phyloP scores from a whole-genome alignment of 2,888 invertebrate species.

The Dolichopus griseipennis region DNA sequence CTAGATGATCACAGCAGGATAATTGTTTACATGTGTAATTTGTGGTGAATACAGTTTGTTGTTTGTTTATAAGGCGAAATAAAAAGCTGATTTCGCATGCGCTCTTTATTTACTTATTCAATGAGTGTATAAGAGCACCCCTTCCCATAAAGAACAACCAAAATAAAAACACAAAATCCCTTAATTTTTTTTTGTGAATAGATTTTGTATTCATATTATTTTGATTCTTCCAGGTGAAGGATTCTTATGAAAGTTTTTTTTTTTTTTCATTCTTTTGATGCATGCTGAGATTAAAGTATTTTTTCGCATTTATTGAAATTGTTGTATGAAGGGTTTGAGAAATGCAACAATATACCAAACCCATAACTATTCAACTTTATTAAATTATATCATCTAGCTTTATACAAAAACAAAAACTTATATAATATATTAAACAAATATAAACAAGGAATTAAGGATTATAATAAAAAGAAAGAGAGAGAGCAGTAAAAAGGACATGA shows the following conservation, averaged over 20 bases:
- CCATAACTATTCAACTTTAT: no score
- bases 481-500: neutral
- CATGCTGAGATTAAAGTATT: neutral
- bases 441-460: slow-evolving; percentile 3
- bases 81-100: neutral
- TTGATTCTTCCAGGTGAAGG: neutral
- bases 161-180: no score
- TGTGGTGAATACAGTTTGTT: neutral
- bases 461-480: neutral
- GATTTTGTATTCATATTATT: neutral
- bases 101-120: neutral
- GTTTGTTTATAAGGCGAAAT: neutral
- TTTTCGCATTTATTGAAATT: no score
- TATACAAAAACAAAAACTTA: no score
- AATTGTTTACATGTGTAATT: slow-evolving; percentile 1
- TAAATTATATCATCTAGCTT: no score
- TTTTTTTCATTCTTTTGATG: neutral
- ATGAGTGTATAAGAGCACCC: neutral
- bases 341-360: no score
- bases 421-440: neutral
- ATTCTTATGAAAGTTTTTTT: neutral
- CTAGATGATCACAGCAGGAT: neutral
- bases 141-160: no score
- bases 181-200: no score
- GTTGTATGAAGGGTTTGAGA: no score